phyloP scores from a whole-genome alignment of 2,113 vertebrate genomes.

The human (Homo sapiens) region DNA sequence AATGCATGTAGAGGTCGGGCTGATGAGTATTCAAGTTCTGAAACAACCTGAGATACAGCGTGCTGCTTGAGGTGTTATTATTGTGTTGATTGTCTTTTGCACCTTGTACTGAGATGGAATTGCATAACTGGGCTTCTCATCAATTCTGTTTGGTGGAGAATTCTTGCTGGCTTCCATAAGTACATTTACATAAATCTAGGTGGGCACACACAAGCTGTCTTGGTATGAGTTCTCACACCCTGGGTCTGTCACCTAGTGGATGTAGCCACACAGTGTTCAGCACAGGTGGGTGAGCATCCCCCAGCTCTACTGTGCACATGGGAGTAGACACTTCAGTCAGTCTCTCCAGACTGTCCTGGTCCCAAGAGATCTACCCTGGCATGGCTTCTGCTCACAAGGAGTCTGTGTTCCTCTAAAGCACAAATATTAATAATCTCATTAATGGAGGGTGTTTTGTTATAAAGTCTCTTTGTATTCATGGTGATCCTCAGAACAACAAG shows the following conservation, averaged over 20 bases:
- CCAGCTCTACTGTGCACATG: fast-evolving
- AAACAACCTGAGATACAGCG: background rate
- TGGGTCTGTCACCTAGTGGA: background rate
- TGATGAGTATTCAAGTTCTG: background rate
- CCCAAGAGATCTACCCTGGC: background rate
- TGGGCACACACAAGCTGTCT: background rate
- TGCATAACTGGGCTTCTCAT: background rate
- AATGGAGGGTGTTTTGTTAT: background rate
- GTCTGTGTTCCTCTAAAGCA: background rate
- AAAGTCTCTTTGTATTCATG: background rate
- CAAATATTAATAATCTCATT: background rate
- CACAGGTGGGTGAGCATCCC: background rate
- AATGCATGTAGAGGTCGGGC: background rate
- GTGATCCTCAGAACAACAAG: background rate
- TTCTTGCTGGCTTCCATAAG: slow-evolving; percentile 43
- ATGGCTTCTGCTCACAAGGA: background rate
- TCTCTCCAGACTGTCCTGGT: background rate
- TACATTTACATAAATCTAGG: slow-evolving; percentile 23
- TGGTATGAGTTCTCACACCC: background rate
- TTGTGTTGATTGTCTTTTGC: slow-evolving; percentile 7
- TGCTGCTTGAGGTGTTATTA: background rate
- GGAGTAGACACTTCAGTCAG: background rate
- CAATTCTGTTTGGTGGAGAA: slow-evolving; percentile 4
- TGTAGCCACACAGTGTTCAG: too few relatives aligned
- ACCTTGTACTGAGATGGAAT: background rate